phyloP scores from a whole-genome alignment of 2,888 invertebrate species.

The Zele albiditarsus region DNA sequence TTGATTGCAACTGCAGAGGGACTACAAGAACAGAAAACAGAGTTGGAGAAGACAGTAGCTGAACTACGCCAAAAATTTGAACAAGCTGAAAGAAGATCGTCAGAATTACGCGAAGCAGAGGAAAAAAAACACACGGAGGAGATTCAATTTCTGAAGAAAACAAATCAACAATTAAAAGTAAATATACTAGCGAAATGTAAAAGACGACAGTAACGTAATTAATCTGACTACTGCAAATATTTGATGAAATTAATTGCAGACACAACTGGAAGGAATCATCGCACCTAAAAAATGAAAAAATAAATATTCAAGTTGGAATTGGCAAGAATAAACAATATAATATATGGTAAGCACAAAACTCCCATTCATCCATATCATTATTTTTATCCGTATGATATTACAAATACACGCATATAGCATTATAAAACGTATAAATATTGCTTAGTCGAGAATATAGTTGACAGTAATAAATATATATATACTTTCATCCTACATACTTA shows the following conservation, averaged over 20 bases:
- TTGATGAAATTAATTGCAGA: slow-evolving; percentile 74
- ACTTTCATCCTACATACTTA: slow-evolving; percentile 52
- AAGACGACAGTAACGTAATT: background rate
- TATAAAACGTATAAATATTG: slow-evolving; percentile 69
- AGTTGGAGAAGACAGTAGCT: slow-evolving; percentile 74
- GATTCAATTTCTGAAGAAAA: slow-evolving; percentile 92
- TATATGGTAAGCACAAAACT: slow-evolving; percentile 45
- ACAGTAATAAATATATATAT: slow-evolving; percentile 64
- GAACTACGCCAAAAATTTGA: slow-evolving; percentile 84
- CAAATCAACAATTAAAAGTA: slow-evolving; percentile 94
- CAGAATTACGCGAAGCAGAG: slow-evolving; percentile 89
- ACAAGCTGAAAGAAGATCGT: slow-evolving; percentile 86
- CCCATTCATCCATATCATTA: slow-evolving; percentile 59
- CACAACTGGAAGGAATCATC: slow-evolving; percentile 95
- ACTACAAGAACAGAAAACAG: slow-evolving; percentile 79
- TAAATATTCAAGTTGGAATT: slow-evolving; percentile 31
- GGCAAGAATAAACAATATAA: slow-evolving; percentile 19
- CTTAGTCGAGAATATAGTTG: slow-evolving; percentile 62
- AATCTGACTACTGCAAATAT: slow-evolving; percentile 2
- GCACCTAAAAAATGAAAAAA: slow-evolving; percentile 88
- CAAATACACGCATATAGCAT: slow-evolving; percentile 60
- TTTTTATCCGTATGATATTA: slow-evolving; percentile 59
- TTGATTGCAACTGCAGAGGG: slow-evolving; percentile 83
- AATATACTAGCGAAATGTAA: background rate
- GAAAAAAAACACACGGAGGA: slow-evolving; percentile 95